These are phyloP conservation scores for Diplogasteroides magnus DNA, from an alignment of 1,140 invertebrate species.

Conservation along the genomic window DNA sequence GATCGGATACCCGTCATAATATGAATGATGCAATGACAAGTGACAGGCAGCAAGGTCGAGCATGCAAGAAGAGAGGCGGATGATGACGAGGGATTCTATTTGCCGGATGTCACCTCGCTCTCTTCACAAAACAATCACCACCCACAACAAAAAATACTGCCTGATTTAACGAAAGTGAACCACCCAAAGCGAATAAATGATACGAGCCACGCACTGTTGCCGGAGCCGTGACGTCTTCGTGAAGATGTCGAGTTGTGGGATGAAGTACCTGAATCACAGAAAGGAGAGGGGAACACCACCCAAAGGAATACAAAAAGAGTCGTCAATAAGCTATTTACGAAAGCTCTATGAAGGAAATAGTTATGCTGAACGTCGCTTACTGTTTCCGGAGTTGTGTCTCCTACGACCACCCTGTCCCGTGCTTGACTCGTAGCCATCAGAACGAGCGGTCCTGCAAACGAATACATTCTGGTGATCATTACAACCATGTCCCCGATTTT, in stretches of 20 bases:
- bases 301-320: neutral
- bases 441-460: neutral
- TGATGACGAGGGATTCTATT: neutral
- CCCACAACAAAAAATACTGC: too few species aligned
- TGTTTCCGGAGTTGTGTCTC: neutral
- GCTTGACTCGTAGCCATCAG: neutral
- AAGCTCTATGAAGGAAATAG: neutral
- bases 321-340: neutral
- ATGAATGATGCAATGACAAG: too few species aligned
- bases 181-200: too few species aligned
- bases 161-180: too few species aligned
- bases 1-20: too few species aligned
- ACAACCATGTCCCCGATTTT: too few species aligned
- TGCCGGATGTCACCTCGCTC: too few species aligned
- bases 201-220: slow-evolving; percentile 22
- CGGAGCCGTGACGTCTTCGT: slow-evolving; percentile 26
- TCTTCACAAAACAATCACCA: too few species aligned
- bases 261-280: neutral
- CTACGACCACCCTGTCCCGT: neutral
- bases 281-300: neutral
- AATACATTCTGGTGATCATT: too few species aligned
- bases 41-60: too few species aligned
- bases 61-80: neutral
- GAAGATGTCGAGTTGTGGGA: neutral
- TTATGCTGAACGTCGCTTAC: too few species aligned